These are phyloP conservation scores for Ornithoptera alexandrae DNA, from an alignment of 2,888 invertebrate species.

Conservation along the genomic window DNA sequence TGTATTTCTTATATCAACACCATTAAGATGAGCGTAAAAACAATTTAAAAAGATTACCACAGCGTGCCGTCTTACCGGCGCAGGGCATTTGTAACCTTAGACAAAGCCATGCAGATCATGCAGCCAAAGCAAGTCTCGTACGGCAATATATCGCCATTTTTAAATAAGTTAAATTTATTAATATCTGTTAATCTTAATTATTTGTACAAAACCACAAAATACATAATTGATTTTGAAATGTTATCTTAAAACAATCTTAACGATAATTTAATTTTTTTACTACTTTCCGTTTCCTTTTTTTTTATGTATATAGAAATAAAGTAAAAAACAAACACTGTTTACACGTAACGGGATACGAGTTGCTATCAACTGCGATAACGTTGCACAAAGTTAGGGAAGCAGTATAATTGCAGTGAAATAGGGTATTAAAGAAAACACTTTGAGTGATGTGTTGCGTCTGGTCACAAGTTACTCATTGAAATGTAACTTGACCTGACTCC, in stretches of 20 bases:
- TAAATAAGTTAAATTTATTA: too few relatives aligned
- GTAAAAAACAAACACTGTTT: too few relatives aligned
- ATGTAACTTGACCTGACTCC: conserved; percentile 36
- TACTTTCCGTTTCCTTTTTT: too few relatives aligned
- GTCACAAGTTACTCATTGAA: conserved; percentile 10
- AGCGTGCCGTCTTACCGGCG: conserved; percentile 36
- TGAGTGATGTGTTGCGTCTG: conserved; percentile 19
- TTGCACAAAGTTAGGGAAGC: too few relatives aligned
- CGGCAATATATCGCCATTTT: not conserved
- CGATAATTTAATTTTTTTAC: too few relatives aligned
- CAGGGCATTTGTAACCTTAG: conserved; percentile 41
- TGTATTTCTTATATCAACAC: conserved; percentile 39
- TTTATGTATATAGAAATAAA: too few relatives aligned
- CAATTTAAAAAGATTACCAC: conserved; percentile 36
- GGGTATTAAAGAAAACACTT: not conserved
- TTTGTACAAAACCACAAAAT: too few relatives aligned
- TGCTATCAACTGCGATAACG: too few relatives aligned
- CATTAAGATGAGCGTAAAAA: conserved; percentile 39
- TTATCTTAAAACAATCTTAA: too few relatives aligned
- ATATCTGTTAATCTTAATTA: too few relatives aligned
- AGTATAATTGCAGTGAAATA: not conserved
- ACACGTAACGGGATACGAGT: too few relatives aligned
- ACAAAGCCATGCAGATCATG: conserved; percentile 29
- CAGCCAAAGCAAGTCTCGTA: conserved; percentile 1
- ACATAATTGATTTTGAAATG: too few relatives aligned